phyloP scores from a whole-genome alignment of 2,113 vertebrate species.

The Macroglossus sobrinus region DNA sequence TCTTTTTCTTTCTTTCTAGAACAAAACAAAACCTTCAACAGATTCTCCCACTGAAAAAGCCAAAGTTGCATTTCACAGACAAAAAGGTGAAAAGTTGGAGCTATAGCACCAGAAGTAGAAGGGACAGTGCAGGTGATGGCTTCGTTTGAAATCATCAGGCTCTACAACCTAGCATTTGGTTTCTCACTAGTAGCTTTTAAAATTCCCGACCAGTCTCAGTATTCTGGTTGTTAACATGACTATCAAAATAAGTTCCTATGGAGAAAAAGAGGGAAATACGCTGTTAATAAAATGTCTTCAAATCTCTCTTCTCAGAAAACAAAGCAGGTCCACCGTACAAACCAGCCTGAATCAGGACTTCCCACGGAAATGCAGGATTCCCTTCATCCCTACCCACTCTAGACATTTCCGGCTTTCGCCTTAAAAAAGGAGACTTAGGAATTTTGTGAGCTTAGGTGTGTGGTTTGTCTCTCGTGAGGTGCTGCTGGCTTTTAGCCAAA shows the following conservation, averaged over 20 bases:
- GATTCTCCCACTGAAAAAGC: conserved; percentile 73
- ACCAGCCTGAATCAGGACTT: not conserved
- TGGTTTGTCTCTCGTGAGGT: conserved; percentile 45
- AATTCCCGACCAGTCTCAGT: conserved; percentile 60
- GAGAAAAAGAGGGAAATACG: conserved; percentile 49
- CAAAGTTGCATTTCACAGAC: conserved; percentile 72
- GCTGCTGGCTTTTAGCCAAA: conserved; percentile 66
- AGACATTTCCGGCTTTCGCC: conserved; percentile 35
- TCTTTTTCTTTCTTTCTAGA: conserved; percentile 60
- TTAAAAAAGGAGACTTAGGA: conserved; percentile 34
- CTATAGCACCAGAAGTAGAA: conserved; percentile 83
- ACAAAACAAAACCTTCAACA: conserved; percentile 74
- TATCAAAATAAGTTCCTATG: conserved; percentile 73
- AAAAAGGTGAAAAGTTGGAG: conserved; percentile 78
- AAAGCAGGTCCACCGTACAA: conserved; percentile 50
- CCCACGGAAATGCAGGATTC: conserved; percentile 41
- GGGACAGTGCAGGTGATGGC: conserved; percentile 76
- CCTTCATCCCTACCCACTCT: conserved; percentile 17
- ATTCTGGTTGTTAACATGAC: conserved; percentile 46
- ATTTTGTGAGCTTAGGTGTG: not conserved
- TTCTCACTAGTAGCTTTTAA: conserved; percentile 75
- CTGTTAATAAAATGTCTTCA: conserved; percentile 66
- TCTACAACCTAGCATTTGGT: conserved; percentile 73
- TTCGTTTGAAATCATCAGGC: conserved; percentile 73
- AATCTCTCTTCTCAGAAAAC: conserved; percentile 58